Evolutionary conservation across 2,113 vertebrate species (phyloP).

Genomic region (Mobula hypostoma): DNA sequence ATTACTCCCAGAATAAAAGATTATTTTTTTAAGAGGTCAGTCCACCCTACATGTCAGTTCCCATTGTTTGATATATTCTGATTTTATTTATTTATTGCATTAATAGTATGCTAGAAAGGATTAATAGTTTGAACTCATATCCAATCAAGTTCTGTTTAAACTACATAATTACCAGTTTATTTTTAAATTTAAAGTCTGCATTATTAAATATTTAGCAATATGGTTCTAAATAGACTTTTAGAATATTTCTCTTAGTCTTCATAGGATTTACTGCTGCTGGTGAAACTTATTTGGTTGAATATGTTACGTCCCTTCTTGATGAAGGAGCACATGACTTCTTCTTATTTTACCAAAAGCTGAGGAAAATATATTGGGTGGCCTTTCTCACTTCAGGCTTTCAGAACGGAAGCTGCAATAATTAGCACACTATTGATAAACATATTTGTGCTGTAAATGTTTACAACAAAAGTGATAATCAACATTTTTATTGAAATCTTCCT

Average conservation of each 20-base stretch:
- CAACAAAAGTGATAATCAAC: not conserved
- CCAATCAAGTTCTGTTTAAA: not conserved
- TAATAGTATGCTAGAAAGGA: not conserved
- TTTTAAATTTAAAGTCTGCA: not conserved
- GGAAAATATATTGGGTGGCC: not conserved
- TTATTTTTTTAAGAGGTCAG: not conserved
- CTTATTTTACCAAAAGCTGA: not conserved
- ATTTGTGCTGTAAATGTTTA: not conserved
- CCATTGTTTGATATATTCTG: not conserved
- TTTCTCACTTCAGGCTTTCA: not conserved
- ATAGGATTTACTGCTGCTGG: not conserved
- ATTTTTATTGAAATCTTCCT: not conserved
- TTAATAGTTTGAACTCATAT: not conserved
- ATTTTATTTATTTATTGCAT: not conserved
- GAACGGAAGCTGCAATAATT: not conserved
- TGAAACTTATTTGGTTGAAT: not conserved
- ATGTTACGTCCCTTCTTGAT: not conserved
- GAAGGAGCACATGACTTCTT: not conserved
- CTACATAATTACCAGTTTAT: not conserved
- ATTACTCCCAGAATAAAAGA: not conserved
- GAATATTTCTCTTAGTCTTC: not conserved
- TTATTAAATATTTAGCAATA: not conserved
- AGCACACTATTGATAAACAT: not conserved
- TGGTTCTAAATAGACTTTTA: not conserved
- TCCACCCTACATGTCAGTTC: not conserved